Base-by-base conservation (phyloP, 1,140 invertebrate genomes). In the Pectinophora gossypiella region DNA sequence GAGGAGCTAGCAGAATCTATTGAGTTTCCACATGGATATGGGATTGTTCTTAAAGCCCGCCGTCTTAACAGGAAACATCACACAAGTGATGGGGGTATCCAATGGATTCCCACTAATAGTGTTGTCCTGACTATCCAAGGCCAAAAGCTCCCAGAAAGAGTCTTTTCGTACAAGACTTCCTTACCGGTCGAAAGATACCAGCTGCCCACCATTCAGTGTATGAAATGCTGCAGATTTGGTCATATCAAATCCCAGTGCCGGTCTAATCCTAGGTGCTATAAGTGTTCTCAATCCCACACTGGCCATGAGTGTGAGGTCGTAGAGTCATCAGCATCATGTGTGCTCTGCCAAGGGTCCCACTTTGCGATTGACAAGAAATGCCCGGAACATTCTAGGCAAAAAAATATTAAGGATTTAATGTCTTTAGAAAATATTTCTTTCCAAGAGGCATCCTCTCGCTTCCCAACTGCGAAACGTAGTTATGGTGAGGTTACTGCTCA, bases 91-190 rank as follows among this genome's bases (percentile, higher is more conserved):
- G 38, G 36, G 9, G 13, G 15, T 9, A 21, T 0, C 20, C 5
- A 18, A 2, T 36, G 47, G 53, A 44, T 23, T 9, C 44, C 54
- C 3, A 57, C 50, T 2, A 36, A 27, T 12, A 51, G 53, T 10
- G 43, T 56, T 46, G 53, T 56, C 6, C 4, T 59, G 18, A 63
- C 61, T n/a, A 59, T 63, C n/a, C 15, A 12, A 6, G 51, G 60
- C 3, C 56, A 63, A 35, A 49, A 40, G n/a, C 42, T 59, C 0
- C 56, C n/a, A n/a, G n/a, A n/a, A n/a, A 36, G 22, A 10, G 19
- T 63, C 12, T 63, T 35, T 15, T 23, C 19, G 20, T 59, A 51
- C 23, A 46, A 49, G 16, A 58, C 36, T n/a, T 59, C 60, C 1
- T 40, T 59, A 1, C 52, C 52, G 16, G 56, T 63, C 0, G 19